Base-by-base conservation (phyloP, 2,888 invertebrate species). In the Melanotus villosus region DNA sequence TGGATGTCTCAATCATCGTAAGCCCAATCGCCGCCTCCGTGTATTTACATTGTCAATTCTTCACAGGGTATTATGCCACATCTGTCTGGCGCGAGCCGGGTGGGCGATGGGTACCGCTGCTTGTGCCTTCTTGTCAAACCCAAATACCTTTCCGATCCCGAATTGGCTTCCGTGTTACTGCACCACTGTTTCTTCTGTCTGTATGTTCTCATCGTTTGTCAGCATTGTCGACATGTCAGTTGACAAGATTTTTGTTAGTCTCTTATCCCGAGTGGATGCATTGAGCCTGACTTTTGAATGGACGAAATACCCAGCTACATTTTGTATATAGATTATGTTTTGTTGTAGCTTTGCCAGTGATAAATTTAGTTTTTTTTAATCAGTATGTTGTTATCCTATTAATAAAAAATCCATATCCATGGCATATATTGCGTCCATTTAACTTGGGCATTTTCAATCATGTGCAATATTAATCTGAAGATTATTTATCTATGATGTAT, bases 401-500 rank as follows among this genome's bases (percentile, higher is more conserved):
- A 69, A 75, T 62, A 72, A 69, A 75, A n/a, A 73, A 75, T 74
- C 73, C 75, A 76, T 77, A 78, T 79, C 76, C 74, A 75, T 76
- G 75, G 77, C 77, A 80, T 79, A 79, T 81, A 80, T 83, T 82
- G 81, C 83, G 83, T 84, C 83, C 84, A 84, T 84, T 84, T 84
- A 80, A 83, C 80, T 77, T 81, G 81, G 81, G 82, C 82, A 81
- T 83, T 83, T 80, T 83, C 82, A 82, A 82, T 83, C 82, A 84
- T 84, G 84, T 84, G 84, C 84, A 84, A 84, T 84, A 84, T 84
- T 84, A 84, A 82, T 83, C 82, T 84, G 82, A 84, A 75, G 80
- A 83, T 84, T 84, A 84, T 84, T 84, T 84, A 84, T 84, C 84
- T 84, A 84, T 82, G 80, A 84, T 84, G 84, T 84, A 84, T 84